Conservation (phyloP, 2,113 vertebrate species). For the Oryzias woworae region DNA sequence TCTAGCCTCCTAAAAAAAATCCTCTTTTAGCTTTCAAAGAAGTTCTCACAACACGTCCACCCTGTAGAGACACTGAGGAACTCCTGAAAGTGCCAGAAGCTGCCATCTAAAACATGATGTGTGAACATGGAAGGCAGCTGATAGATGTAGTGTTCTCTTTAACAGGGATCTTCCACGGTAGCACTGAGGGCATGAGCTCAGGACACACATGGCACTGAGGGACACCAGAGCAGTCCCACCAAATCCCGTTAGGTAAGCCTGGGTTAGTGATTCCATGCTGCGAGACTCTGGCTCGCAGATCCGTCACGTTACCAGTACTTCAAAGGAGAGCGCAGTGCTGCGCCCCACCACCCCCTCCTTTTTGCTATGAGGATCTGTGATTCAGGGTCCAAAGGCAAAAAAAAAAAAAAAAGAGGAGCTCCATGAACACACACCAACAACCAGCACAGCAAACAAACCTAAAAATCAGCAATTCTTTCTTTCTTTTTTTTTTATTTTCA, state of each 20-base stretch:
- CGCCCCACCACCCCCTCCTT: constrained; percentile 41
- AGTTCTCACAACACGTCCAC: constrained; percentile 26
- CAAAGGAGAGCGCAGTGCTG: constrained; percentile 68
- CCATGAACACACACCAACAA: constrained; percentile 8
- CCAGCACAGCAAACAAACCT: constrained; percentile 19
- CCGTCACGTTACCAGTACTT: constrained; percentile 78
- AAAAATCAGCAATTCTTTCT: constrained; percentile 4
- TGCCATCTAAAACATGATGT: constrained; percentile 48
- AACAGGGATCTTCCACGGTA: constrained; percentile 71
- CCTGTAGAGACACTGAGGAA: constrained; percentile 41
- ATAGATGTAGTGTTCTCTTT: constrained; percentile 71
- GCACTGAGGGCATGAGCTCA: constrained; percentile 63
- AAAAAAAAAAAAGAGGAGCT: constrained; percentile 28
- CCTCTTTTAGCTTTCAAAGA: constrained; percentile 10
- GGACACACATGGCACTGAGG: constrained; percentile 71
- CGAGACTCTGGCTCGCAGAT: constrained; percentile 76
- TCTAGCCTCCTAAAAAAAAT: constrained; percentile 36
- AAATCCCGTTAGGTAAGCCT: constrained; percentile 82
- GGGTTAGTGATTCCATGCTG: constrained; percentile 81
- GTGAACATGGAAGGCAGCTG: constrained; percentile 65
- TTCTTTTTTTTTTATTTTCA: constrained; percentile 33
- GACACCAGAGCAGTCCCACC: constrained; percentile 65
- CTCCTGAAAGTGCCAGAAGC: constrained; percentile 42
- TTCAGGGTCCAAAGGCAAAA: constrained; percentile 52
- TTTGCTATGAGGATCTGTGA: constrained; percentile 62